These are phyloP conservation scores for Campylomormyrus tamandua DNA, from an alignment of 2,113 vertebrate species.

Conservation along the genomic window DNA sequence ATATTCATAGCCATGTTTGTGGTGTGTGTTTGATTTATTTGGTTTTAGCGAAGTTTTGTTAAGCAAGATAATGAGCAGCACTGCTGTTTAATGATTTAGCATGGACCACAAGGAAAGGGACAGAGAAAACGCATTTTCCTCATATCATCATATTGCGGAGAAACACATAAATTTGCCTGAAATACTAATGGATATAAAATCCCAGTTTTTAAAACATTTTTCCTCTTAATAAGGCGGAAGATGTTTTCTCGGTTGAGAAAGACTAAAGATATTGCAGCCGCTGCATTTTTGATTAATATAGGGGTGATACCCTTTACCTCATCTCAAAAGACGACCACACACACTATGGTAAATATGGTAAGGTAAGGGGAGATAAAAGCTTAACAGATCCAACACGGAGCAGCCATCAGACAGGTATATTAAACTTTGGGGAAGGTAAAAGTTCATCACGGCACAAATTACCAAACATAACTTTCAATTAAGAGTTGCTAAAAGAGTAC, in stretches of 20 bases:
- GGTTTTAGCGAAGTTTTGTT: constrained; percentile 94
- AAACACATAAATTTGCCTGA: constrained; percentile 60
- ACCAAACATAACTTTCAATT: neutral
- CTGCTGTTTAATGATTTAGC: constrained; percentile 89
- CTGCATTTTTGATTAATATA: constrained; percentile 6
- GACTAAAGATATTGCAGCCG: neutral
- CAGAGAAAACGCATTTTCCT: constrained; percentile 53
- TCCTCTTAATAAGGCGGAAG: constrained; percentile 15
- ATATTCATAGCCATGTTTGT: constrained; percentile 78
- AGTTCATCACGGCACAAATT: neutral
- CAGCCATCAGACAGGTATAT: neutral
- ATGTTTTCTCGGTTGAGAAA: constrained; percentile 12
- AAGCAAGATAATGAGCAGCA: constrained; percentile 91
- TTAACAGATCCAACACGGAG: neutral
- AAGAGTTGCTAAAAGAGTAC: neutral
- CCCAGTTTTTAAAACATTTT: constrained; percentile 6
- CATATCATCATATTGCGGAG: constrained; percentile 74
- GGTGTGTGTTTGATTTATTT: constrained; percentile 88
- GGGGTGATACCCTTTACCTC: neutral
- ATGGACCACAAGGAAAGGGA: constrained; percentile 45
- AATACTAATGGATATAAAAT: constrained; percentile 57
- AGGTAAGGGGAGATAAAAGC: neutral
- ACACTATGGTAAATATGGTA: neutral
- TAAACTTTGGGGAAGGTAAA: neutral
- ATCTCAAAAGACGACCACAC: neutral